phyloP scores from a whole-genome alignment of 2,888 invertebrate species.

The Patella depressa region DNA sequence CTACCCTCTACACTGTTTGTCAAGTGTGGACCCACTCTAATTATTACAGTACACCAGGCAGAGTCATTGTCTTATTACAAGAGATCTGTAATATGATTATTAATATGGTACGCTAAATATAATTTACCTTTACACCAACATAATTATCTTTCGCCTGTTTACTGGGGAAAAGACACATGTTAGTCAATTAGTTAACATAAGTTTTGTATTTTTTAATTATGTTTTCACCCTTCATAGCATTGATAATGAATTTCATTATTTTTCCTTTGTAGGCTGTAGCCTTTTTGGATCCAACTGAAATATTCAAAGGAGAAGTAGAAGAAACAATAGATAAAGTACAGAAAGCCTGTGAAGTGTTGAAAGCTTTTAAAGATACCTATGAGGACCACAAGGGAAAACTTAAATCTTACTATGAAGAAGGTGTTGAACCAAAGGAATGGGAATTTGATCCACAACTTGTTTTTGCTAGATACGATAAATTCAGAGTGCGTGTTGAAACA shows the following conservation, averaged over 20 bases:
- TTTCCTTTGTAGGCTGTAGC: constrained; percentile 80
- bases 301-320: constrained; percentile 95
- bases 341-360: constrained; percentile 61
- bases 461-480: constrained; percentile 70
- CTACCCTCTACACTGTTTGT: constrained; percentile 88
- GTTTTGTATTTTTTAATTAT: too few relatives aligned
- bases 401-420: constrained; percentile 68
- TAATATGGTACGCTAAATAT: constrained; percentile 78
- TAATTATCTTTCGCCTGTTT: neutral
- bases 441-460: constrained; percentile 71
- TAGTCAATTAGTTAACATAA: too few relatives aligned
- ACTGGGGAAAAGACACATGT: neutral
- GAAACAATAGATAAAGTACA: constrained; percentile 88
- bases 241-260: constrained; percentile 15
- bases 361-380: constrained; percentile 65
- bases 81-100: constrained; percentile 93
- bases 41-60: constrained; percentile 90
- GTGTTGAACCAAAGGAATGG: constrained; percentile 64
- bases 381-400: constrained; percentile 68
- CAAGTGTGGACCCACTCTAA: constrained; percentile 89
- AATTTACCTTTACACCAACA: too few relatives aligned
- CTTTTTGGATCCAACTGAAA: constrained; percentile 89
- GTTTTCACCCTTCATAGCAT: neutral
- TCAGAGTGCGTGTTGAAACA: constrained; percentile 66
- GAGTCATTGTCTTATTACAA: constrained; percentile 88